Evolutionary conservation across 1,140 invertebrate genomes (phyloP), one percentile per base, ranked within the genome.

Genomic region (Leucophenga varia): DNA sequence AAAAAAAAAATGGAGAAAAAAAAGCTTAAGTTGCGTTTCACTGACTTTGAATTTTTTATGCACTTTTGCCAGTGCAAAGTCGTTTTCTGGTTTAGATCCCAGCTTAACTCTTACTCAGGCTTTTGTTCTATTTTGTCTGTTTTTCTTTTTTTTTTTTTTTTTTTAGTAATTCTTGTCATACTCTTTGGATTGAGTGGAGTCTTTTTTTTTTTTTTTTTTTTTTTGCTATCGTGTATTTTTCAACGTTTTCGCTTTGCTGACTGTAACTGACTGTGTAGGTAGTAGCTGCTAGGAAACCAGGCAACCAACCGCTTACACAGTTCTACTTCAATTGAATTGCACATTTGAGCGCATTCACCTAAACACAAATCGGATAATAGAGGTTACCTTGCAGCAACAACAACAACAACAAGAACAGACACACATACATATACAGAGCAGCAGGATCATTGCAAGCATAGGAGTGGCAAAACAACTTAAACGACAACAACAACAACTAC

Each of bases 261-360:
- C 25, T 28, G 25, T 12, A 6, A 6, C 25, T 28, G 12, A 51
- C 52, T 50, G 38, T n/a, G n/a, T n/a, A n/a, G 51, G 31, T 32
- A 40, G 38, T 32, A 32, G 39, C 39, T 48, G 32, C 47, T 28
- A 28, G 25, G 12, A 28, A 28, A 28, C 12, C 6, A 6, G 25
- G 6, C 25, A 28, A 28, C 6, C 25, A 7, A 12, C 12, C 12
- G 18, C 20, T 32, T 52, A 14, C 35, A 28, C 41, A 43, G 58
- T 60, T 51, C 59, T 63, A 47, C 53, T 67, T 55, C 59, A 65
- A 65, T 65, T 65, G 63, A 65, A 65, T 65, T 65, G 63, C 63
- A 65, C 63, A 65, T 65, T 65, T 65, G 56, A 65, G 63, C 63
- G 63, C 63, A 67, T 65, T 65, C 63, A 67, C 63, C 63, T 63